A percentile compares a stretch with the other conserved stretches of the same genome.
Evolutionary conservation across 2,113 vertebrate genomes (phyloP).

Genomic region (Hippocampus mohnikei): DNA sequence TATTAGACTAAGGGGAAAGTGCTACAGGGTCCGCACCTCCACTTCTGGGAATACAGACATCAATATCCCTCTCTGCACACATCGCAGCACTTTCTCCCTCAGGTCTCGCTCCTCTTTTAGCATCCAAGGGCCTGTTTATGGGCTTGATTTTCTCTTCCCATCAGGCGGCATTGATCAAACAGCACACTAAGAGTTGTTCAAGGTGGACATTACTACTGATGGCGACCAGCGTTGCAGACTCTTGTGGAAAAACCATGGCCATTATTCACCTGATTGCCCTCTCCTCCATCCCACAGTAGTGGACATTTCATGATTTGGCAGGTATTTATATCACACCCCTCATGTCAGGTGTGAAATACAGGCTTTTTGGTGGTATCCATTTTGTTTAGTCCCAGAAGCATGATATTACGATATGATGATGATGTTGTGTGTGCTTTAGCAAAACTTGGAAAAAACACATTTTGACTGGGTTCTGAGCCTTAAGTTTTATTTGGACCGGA

Average conservation of each 20-base stretch:
- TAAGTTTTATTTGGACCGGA: not conserved
- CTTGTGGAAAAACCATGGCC: slow-evolving; percentile 64
- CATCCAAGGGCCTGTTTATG: slow-evolving; percentile 72
- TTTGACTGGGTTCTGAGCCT: slow-evolving; percentile 4
- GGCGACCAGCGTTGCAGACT: slow-evolving; percentile 63
- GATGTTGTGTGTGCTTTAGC: slow-evolving; percentile 49
- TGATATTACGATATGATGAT: slow-evolving; percentile 37
- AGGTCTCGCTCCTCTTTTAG: slow-evolving; percentile 69
- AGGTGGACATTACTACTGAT: slow-evolving; percentile 76
- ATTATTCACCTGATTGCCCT: slow-evolving; percentile 77
- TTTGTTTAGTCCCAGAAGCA: slow-evolving; percentile 63
- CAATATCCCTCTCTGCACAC: slow-evolving; percentile 68
- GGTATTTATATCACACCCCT: slow-evolving; percentile 74
- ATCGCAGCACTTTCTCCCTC: slow-evolving; percentile 57
- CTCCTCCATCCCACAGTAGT: slow-evolving; percentile 67
- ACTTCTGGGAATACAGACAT: slow-evolving; percentile 64
- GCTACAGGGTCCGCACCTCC: slow-evolving; percentile 61
- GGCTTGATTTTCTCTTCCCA: slow-evolving; percentile 74
- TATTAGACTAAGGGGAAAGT: slow-evolving; percentile 28
- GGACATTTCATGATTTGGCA: slow-evolving; percentile 70
- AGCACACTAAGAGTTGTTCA: slow-evolving; percentile 70
- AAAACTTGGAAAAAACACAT: slow-evolving; percentile 31
- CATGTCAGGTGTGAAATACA: slow-evolving; percentile 64
- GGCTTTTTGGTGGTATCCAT: slow-evolving; percentile 66
- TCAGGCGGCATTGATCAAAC: slow-evolving; percentile 74